Base-by-base conservation (phyloP, 2,888 invertebrate species). In the Vannuccia rotundouncinata region DNA sequence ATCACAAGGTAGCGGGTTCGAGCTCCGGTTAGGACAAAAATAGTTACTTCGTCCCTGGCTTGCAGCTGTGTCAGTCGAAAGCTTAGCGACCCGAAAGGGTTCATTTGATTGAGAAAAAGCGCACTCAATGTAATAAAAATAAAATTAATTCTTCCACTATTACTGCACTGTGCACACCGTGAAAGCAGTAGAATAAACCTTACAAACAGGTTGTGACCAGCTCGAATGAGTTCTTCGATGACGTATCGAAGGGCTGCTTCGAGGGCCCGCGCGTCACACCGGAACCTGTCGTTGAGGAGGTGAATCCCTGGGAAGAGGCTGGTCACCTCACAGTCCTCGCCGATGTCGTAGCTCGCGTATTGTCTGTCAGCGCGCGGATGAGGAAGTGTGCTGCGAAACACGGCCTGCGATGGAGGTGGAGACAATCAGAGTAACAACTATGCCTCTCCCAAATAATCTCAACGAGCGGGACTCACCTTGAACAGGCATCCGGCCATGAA, bases 271-370 rank as follows among this genome's bases (percentile, higher is more conserved):
- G 86, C 86, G 83, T 87, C 86, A 81, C 84, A 82, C 27, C 88
- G 85, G 83, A 86, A 87, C 76, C 83, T 84, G 79, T 88, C 87
- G 1, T 86, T 86, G 60, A 87, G 82, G 1, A 88, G 82, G 81
- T 87, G 86, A 1, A 87, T 82, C 1, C 87, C 87, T 10, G 87
- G 86, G 30, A 87, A 84, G 30, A 88, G 84, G 82, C 84, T 83
- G 25, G 85, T 85, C 27, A 87, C 86, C 83, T 86, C 86, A 83
- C 85, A 86, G 1, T 85, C 86, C 79, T 86, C 85, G 0, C 87
- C 87, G 0, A 87, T 84, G 81, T 86, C 85, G 81, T 87, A 87
- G 82, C 85, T 82, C 30, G 87, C 87, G 83, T 87, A 88, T 82
- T 87, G 87, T 74, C 85, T 80, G 83, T 88, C 88, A 79, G 87